A percentile compares a stretch with the other conserved stretches of the same genome.
phyloP scores from a whole-genome alignment of 2,888 invertebrate species.

The Agrochola circellaris region DNA sequence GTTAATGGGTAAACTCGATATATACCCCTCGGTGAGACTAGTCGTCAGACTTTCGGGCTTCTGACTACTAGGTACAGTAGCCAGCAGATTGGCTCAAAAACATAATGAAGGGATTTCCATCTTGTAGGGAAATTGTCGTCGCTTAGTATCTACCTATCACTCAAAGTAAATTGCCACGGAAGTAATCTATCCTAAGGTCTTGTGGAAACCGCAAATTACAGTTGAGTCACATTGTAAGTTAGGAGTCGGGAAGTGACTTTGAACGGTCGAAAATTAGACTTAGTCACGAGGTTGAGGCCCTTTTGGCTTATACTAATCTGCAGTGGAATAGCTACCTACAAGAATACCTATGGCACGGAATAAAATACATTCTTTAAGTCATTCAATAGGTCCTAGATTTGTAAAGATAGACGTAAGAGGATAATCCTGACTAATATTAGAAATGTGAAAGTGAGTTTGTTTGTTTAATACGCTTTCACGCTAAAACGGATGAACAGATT shows the following conservation, averaged over 20 bases:
- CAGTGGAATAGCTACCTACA: not conserved
- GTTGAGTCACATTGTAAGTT: slow-evolving; percentile 30
- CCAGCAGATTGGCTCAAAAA: slow-evolving; percentile 1
- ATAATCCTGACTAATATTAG: too few relatives aligned
- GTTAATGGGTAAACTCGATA: too few relatives aligned
- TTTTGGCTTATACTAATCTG: slow-evolving; percentile 1
- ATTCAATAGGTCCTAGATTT: not conserved
- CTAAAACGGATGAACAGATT: too few relatives aligned
- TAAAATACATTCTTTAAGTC: not conserved
- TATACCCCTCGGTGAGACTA: not conserved
- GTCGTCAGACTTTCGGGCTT: not conserved
- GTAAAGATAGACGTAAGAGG: not conserved
- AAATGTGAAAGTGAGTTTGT: too few relatives aligned
- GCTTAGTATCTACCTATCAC: slow-evolving; percentile 7
- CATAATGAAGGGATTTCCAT: slow-evolving; percentile 38
- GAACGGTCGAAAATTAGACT: slow-evolving; percentile 19
- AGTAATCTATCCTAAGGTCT: slow-evolving; percentile 38
- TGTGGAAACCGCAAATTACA: slow-evolving; percentile 46
- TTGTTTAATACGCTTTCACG: too few relatives aligned
- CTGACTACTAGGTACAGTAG: not conserved
- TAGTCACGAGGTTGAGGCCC: slow-evolving; percentile 12
- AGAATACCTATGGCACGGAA: not conserved
- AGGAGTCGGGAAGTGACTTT: slow-evolving; percentile 22
- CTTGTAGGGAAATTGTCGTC: slow-evolving; percentile 12
- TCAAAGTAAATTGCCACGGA: slow-evolving; percentile 47